A percentile compares a stretch with the other conserved stretches of the same genome.
phyloP scores from a whole-genome alignment of 2,797 vertebrate genomes.

The Morelia viridis region DNA sequence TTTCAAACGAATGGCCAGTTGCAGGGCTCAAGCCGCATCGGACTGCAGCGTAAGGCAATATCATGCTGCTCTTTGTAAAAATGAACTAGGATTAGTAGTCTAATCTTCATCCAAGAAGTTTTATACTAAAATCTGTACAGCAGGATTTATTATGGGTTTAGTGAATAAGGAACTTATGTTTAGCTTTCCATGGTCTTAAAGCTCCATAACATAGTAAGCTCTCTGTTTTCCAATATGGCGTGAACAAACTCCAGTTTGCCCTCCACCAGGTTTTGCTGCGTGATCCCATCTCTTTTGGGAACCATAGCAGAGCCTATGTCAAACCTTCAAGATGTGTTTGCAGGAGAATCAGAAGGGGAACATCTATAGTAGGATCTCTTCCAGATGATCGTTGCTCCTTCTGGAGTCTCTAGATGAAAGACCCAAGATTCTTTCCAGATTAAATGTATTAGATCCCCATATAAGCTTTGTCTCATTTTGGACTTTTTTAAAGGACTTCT shows the following conservation, averaged over 20 bases:
- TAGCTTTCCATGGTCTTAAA: background rate
- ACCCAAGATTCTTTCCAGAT: background rate
- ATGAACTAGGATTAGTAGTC: background rate
- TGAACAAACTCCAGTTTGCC: background rate
- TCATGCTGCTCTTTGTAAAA: background rate
- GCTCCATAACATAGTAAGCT: background rate
- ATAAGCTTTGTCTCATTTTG: background rate
- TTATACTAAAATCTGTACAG: background rate
- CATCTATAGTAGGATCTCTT: background rate
- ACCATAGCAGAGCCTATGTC: background rate
- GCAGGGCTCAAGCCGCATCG: background rate
- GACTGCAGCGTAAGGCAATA: background rate
- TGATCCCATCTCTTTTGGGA: background rate
- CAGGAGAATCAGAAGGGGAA: background rate
- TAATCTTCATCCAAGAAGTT: background rate
- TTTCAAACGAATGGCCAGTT: background rate
- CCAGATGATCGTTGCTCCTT: background rate
- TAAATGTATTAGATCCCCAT: background rate
- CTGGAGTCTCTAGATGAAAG: background rate
- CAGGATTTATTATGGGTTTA: background rate
- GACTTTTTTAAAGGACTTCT: background rate
- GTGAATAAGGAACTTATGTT: background rate
- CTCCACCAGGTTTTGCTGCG: background rate
- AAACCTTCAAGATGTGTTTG: background rate
- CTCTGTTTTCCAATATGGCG: too few species aligned